Percentiles rank a stretch among this genome's conserved stretches.
Evolutionary conservation across 2,797 vertebrate genomes (phyloP).

Genomic region (Macroramphosus scolopax): DNA sequence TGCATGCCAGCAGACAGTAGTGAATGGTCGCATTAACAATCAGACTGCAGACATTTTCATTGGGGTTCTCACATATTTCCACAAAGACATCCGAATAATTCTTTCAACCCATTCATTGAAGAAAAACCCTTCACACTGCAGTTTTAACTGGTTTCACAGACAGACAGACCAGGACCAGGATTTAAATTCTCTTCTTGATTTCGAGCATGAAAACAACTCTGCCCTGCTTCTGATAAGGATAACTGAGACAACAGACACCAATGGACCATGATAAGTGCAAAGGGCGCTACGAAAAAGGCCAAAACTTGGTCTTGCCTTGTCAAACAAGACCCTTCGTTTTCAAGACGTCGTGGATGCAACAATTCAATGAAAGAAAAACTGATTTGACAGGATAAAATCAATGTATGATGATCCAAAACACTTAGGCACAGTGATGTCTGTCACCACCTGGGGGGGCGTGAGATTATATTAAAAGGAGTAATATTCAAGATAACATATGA

Average conservation of each 20-base stretch:
- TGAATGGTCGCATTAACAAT: neutral
- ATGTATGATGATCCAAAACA: slow-evolving; percentile 30
- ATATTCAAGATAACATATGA: slow-evolving; percentile 38
- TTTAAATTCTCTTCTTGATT: neutral
- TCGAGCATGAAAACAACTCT: slow-evolving; percentile 20
- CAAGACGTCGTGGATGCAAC: slow-evolving; percentile 72
- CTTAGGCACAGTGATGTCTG: slow-evolving; percentile 65
- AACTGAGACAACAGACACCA: slow-evolving; percentile 17
- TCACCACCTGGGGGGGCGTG: slow-evolving; percentile 27
- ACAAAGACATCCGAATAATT: neutral
- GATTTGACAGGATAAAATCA: too few species aligned
- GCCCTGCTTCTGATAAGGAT: slow-evolving; percentile 1
- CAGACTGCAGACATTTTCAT: neutral
- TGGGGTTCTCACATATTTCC: neutral
- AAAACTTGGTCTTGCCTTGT: slow-evolving; percentile 44
- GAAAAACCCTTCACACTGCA: neutral
- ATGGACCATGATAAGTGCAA: slow-evolving; percentile 15
- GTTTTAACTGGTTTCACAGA: slow-evolving; percentile 4
- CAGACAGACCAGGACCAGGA: slow-evolving; percentile 2
- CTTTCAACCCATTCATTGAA: slow-evolving; percentile 1
- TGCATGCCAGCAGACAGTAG: too few species aligned
- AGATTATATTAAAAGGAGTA: slow-evolving; percentile 39
- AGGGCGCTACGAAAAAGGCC: slow-evolving; percentile 37
- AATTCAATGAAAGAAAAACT: slow-evolving; percentile 11
- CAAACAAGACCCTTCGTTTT: slow-evolving; percentile 29